Evolutionary conservation across 2,888 invertebrate species (phyloP).

Genomic region (Macrostomum cliftonense): DNA sequence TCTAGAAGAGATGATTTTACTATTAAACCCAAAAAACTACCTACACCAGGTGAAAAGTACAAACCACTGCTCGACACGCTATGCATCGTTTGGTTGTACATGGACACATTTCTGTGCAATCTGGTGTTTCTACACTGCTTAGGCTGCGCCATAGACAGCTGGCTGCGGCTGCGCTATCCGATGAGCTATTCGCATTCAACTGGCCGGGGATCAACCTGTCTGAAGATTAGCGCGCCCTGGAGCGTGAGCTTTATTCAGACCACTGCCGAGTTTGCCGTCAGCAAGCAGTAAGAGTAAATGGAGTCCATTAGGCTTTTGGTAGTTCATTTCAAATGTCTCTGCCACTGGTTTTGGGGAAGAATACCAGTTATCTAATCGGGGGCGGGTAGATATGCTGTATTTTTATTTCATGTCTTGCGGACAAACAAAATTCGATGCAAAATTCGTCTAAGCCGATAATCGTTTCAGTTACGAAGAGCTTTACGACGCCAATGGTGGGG

Average conservation of each 20-base stretch:
- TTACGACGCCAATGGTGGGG: constrained; percentile 1
- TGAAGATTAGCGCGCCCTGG: constrained; percentile 17
- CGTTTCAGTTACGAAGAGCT: too few species aligned
- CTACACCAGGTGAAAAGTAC: neutral
- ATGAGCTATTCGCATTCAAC: constrained; percentile 13
- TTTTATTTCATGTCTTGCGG: too few species aligned
- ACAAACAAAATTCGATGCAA: too few species aligned
- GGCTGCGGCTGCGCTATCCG: constrained; percentile 15
- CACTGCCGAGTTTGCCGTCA: constrained; percentile 16
- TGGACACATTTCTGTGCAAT: constrained; percentile 17
- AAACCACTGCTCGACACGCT: constrained; percentile 10
- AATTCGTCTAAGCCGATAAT: too few species aligned
- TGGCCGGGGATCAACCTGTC: constrained; percentile 12
- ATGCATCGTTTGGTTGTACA: constrained; percentile 16
- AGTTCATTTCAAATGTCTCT: too few species aligned
- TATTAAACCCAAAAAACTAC: too few species aligned
- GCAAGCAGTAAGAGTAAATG: constrained; percentile 12
- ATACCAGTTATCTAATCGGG: too few species aligned
- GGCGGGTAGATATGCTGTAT: too few species aligned
- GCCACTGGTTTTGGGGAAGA: too few species aligned
- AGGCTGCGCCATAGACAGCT: constrained; percentile 15
- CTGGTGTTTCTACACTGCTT: constrained; percentile 16
- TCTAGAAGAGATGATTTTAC: too few species aligned
- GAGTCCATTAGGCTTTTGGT: too few species aligned
- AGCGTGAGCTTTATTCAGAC: constrained; percentile 14